Base-by-base conservation (phyloP, 2,113 vertebrate species). In the Daphoenositta chrysoptera region DNA sequence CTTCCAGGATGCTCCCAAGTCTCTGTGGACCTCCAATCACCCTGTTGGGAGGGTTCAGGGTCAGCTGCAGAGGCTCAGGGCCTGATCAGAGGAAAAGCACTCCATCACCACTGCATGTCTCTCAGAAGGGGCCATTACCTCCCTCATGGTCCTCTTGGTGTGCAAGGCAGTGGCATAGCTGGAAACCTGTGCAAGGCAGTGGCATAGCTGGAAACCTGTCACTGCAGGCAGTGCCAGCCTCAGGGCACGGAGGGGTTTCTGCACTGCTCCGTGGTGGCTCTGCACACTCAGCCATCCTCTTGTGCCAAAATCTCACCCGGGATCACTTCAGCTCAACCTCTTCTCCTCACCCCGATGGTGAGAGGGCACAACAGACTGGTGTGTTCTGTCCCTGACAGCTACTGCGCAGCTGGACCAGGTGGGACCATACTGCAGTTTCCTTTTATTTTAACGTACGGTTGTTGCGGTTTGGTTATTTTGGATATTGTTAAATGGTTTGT, bases 301-400 rank as follows among this genome's bases (percentile, higher is more conserved):
- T 61, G 50, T 30, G 33, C n/a, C 0, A 0, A 82, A 61, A 70
- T 35, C 17, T 40, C 21, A 13, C 33, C 35, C 0, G 0, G 26
- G 6, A 57, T 80, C 26, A 6, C 31, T 51, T 64, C 60, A 75
- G 23, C 27, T 45, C 21, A 68, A 48, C 15, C 19, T 53, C 58
- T 80, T 28, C 37, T 83, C 27, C 69, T 69, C 37, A 23, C 7
- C 22, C 63, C 1, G 0, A 1, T 0, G 1, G 9, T 37, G 26
- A 78, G 22, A 7, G 24, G 22, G 40, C 87, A 15, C 15, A 54
- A 54, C 0, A 2, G 33, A 33, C 42, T 2, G 3, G 15, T 13
- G 17, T 22, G 26, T 11, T 6, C 13, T 24, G 3, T 15, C 11
- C 11, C 65, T 5, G 2, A 48, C 15, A 89, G 18, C 44, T 30